These are phyloP conservation scores for Panurus biarmicus DNA, from an alignment of 2,113 vertebrate genomes.

Conservation along the genomic window DNA sequence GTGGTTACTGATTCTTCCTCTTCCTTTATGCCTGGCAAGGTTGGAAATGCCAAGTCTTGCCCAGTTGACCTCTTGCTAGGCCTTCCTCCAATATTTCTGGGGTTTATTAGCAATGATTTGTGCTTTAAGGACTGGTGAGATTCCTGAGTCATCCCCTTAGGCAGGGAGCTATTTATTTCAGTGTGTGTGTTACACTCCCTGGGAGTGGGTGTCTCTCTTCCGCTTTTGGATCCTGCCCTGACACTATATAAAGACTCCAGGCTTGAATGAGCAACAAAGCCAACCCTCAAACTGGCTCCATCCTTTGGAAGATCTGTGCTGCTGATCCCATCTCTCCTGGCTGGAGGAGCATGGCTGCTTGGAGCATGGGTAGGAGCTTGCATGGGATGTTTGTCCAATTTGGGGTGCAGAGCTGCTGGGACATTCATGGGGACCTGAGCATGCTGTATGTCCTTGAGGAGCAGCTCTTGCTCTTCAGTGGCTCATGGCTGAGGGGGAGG, in stretches of 20 bases:
- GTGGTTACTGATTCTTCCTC: background rate
- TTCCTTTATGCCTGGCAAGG: background rate
- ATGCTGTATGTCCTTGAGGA: rapidly evolving
- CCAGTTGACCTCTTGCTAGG: background rate
- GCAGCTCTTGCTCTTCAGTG: background rate
- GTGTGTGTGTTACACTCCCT: constrained; percentile 39
- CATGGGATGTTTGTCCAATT: background rate
- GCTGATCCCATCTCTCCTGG: background rate
- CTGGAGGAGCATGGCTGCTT: background rate
- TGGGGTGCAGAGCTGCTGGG: background rate
- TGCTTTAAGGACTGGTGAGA: constrained; percentile 24
- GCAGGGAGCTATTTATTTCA: constrained; percentile 54
- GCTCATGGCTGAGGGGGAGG: background rate
- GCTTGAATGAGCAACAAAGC: constrained; percentile 48
- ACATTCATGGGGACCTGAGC: rapidly evolving
- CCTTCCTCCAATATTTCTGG: background rate
- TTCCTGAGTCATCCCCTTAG: constrained; percentile 52
- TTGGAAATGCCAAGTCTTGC: background rate
- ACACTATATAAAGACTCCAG: constrained; percentile 44
- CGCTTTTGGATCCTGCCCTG: constrained; percentile 52
- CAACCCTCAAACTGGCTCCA: constrained; percentile 15
- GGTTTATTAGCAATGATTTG: constrained; percentile 21
- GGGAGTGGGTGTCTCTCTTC: constrained; percentile 59
- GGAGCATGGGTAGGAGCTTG: background rate
- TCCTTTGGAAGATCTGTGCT: background rate